A percentile compares a stretch with the other conserved stretches of the same genome.
These are phyloP conservation scores for Anthophora plumipes DNA, from an alignment of 2,888 invertebrate genomes.

Conservation along the genomic window DNA sequence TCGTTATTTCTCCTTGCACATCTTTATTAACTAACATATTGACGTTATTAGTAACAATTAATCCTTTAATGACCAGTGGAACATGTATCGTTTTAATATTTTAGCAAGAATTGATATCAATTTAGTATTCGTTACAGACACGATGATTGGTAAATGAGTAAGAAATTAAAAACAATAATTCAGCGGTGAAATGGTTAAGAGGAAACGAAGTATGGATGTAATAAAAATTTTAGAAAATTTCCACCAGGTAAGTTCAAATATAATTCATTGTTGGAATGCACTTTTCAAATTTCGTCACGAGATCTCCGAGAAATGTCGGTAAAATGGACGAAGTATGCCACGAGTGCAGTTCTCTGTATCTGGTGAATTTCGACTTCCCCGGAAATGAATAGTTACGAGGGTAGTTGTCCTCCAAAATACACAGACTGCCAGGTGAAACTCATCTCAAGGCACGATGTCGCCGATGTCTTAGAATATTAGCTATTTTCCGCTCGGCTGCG, in stretches of 20 bases:
- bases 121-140: too few relatives aligned
- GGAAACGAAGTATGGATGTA: too few relatives aligned
- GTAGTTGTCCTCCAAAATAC: conserved; percentile 52
- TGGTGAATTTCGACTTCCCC: conserved; percentile 56
- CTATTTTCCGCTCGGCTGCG: conserved; percentile 80
- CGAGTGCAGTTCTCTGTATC: conserved; percentile 43
- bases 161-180: too few relatives aligned
- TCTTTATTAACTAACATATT: too few relatives aligned
- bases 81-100: too few relatives aligned
- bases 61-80: too few relatives aligned
- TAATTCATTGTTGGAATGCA: neutral
- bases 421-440: conserved; percentile 60
- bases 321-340: conserved; percentile 18
- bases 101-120: too few relatives aligned
- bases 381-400: conserved; percentile 30
- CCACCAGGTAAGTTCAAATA: neutral
- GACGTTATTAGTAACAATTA: too few relatives aligned
- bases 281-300: neutral
- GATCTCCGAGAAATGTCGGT: neutral
- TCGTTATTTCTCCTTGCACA: too few relatives aligned
- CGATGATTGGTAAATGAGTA: too few relatives aligned
- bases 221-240: neutral
- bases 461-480: conserved; percentile 79
- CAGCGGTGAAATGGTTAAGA: too few relatives aligned
- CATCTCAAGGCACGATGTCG: conserved; percentile 65